These are phyloP conservation scores for Brachyrhaphis roseni DNA, from an alignment of 2,797 vertebrate species.

Conservation along the genomic window DNA sequence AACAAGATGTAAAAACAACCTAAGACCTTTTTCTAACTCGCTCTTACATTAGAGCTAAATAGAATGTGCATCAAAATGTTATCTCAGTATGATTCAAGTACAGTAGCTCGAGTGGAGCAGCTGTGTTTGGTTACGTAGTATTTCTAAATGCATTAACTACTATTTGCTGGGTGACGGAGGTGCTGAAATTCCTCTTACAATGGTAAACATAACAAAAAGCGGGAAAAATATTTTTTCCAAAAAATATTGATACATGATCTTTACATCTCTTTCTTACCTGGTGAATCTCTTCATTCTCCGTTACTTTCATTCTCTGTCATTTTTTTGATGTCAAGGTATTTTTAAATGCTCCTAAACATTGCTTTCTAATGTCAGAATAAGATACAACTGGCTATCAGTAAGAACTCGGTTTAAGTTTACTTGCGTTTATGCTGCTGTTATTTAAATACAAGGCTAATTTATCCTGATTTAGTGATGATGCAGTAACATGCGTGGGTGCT, in stretches of 20 bases:
- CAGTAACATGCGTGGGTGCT: conserved; percentile 43
- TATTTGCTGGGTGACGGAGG: conserved; percentile 53
- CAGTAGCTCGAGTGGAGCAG: conserved; percentile 42
- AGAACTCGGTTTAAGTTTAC: conserved; percentile 25
- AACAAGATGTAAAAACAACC: conserved; percentile 70
- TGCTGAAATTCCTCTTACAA: conserved; percentile 46
- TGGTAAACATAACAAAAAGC: conserved; percentile 27
- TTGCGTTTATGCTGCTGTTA: conserved; percentile 33
- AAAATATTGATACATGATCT: conserved; percentile 13
- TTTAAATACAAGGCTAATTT: conserved; percentile 23
- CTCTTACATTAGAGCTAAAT: conserved; percentile 43
- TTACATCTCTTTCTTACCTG: conserved; percentile 40
- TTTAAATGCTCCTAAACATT: conserved; percentile 32
- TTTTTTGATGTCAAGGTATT: conserved; percentile 10
- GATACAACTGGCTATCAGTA: conserved; percentile 28
- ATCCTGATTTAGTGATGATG: conserved; percentile 23
- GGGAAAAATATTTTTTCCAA: conserved; percentile 26
- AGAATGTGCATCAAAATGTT: conserved; percentile 67
- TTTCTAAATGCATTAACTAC: conserved; percentile 48
- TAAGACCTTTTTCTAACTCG: conserved; percentile 70
- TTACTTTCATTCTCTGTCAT: not conserved
- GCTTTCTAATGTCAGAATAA: conserved; percentile 35
- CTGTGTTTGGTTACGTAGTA: conserved; percentile 41
- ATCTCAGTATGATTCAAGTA: conserved; percentile 40
- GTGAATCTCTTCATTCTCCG: conserved; percentile 12